Conservation (phyloP, 1,140 invertebrate species). For the Leguminivora glycinivorella region DNA sequence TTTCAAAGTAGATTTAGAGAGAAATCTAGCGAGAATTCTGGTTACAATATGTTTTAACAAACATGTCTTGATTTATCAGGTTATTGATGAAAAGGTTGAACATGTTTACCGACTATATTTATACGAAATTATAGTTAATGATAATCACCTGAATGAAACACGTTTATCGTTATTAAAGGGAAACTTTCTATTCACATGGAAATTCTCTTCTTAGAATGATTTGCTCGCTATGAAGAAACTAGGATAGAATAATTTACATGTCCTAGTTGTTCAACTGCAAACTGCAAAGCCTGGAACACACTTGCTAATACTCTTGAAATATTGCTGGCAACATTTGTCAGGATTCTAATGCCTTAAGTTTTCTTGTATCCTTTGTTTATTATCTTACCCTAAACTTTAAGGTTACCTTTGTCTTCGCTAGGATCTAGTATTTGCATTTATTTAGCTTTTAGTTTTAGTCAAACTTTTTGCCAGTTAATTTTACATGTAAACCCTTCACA, state of each 20-base stretch:
- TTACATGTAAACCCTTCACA: too few species aligned
- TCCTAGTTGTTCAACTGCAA: not conserved
- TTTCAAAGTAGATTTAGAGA: not conserved
- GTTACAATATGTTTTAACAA: not conserved
- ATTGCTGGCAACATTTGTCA: not conserved
- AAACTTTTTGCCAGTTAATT: too few species aligned
- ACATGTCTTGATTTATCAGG: not conserved
- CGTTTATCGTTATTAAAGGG: not conserved
- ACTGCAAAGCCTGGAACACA: not conserved
- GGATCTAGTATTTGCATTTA: not conserved
- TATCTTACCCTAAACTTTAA: not conserved
- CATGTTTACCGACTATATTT: not conserved
- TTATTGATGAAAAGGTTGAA: not conserved
- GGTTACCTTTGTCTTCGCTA: not conserved
- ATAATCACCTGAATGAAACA: not conserved
- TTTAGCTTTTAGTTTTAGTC: not conserved
- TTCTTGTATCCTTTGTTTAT: not conserved
- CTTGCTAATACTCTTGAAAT: conserved; percentile 1
- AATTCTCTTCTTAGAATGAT: not conserved
- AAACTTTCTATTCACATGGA: not conserved
- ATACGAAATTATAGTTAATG: not conserved
- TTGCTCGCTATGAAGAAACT: not conserved
- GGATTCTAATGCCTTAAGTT: not conserved
- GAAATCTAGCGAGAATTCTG: not conserved
- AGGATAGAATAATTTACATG: not conserved